Evolutionary conservation across 2,797 vertebrate genomes (phyloP), one percentile per base, ranked within the genome.

Genomic region (Gymnothorax javanicus): DNA sequence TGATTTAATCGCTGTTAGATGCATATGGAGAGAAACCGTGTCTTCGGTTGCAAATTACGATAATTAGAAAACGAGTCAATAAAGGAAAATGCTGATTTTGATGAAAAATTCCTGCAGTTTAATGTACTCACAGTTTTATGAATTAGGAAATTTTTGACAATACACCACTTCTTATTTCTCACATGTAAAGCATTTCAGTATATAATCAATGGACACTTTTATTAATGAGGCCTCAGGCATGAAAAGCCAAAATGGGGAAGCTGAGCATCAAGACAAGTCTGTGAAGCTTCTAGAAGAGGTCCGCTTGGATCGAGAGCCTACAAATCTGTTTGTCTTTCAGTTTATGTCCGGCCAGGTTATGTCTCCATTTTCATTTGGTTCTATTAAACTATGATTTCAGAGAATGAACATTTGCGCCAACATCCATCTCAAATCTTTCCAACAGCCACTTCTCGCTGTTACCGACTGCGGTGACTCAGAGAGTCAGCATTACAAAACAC

Each of bases 221-320:
- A 43, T 43, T 1, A 43, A 43, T 43, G 33, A 43, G 33, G 33
- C 33, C 33, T 43, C 33, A 59, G 4, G 8, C 57, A 33, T 52
- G 3, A 62, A 79, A 17, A 20, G 57, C 11, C 57, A 83, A 85
- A 77, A 79, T 58, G 62, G 60, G 3, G 84, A 59, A 58, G 59
- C 9, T n/a, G 60, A 50, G 4, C 73, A 50, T 62, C 17, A 62
- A 59, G 71, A 50, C 50, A 58, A 11, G n/a, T 25, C 92, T 92
- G 92, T 93, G 92, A 92, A 91, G 91, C 93, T 92, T 88, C 87
- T 33, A 82, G 87, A 84, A 87, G 89, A 83, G 89, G 87, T 88
- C 59, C 88, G 92, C 91, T 92, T 92, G 91, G 64, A 7, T 93
- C 94, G 91, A 92, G 88, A 57, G 91, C 92, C 92, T 91, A 90